Evolutionary conservation across 2,888 invertebrate genomes (phyloP).

Genomic region (Apantesis nais): DNA sequence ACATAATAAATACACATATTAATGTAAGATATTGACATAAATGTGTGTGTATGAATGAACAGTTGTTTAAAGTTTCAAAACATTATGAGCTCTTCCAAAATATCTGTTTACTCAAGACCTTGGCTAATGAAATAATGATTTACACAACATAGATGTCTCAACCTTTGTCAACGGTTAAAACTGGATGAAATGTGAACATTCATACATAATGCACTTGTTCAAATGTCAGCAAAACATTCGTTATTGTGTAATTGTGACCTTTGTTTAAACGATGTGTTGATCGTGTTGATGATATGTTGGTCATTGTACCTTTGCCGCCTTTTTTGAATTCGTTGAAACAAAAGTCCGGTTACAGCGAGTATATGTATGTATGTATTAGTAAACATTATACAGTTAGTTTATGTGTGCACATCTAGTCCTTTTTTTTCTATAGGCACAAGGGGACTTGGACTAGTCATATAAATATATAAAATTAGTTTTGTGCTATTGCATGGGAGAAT

Average conservation of each 20-base stretch:
- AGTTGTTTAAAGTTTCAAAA: slow-evolving; percentile 13
- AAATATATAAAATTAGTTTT: not conserved
- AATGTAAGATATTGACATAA: not conserved
- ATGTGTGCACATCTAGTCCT: not conserved
- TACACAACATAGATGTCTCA: slow-evolving; percentile 32
- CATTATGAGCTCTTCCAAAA: not conserved
- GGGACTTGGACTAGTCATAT: no score
- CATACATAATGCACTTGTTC: slow-evolving; percentile 21
- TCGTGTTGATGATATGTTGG: slow-evolving; percentile 11
- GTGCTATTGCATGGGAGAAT: slow-evolving; percentile 1
- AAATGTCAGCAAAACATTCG: slow-evolving; percentile 40
- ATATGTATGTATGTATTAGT: not conserved
- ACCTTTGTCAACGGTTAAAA: slow-evolving; percentile 23
- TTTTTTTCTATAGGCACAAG: not conserved
- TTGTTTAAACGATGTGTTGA: slow-evolving; percentile 25
- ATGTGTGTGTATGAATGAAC: not conserved
- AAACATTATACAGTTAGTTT: not conserved
- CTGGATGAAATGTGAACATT: slow-evolving; percentile 22
- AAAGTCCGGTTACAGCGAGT: not conserved
- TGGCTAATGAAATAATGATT: slow-evolving; percentile 15
- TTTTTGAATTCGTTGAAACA: slow-evolving; percentile 1
- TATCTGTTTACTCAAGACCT: slow-evolving; percentile 14
- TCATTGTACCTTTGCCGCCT: slow-evolving; percentile 2
- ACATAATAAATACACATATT: no score
- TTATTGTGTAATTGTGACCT: slow-evolving; percentile 41